Evolutionary conservation across 2,797 vertebrate genomes (phyloP).

Genomic region (Characodon lateralis): DNA sequence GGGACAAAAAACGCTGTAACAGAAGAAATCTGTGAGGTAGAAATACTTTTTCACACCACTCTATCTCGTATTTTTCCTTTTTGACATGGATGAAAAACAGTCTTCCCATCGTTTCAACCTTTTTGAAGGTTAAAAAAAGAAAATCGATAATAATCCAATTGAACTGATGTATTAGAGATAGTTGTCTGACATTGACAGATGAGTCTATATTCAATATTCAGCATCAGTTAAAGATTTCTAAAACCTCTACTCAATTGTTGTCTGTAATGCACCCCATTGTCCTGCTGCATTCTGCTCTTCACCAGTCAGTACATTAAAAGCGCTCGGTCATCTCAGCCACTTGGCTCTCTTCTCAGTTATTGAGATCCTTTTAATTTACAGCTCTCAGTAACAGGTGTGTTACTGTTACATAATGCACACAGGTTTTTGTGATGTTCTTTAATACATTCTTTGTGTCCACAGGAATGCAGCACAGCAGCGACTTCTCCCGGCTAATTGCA

Average conservation of each 20-base stretch:
- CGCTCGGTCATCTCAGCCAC: not conserved
- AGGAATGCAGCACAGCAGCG: constrained; percentile 81
- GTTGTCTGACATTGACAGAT: not conserved
- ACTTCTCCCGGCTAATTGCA: constrained; percentile 79
- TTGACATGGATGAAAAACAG: not conserved
- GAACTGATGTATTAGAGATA: not conserved
- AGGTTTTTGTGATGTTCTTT: not conserved
- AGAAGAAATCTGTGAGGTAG: not conserved
- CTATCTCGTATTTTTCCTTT: not conserved
- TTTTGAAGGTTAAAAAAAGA: not conserved
- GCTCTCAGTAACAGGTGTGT: not conserved
- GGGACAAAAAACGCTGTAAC: not conserved
- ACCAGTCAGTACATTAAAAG: not conserved
- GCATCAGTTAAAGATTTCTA: not conserved
- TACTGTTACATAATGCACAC: not conserved
- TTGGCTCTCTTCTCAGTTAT: not conserved
- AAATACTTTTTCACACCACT: too few species aligned
- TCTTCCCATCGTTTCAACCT: not conserved
- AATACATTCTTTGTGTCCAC: constrained; percentile 17
- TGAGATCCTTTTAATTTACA: not conserved
- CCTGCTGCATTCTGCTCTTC: not conserved
- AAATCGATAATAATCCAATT: not conserved
- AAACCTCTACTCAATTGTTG: not conserved
- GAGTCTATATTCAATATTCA: not conserved
- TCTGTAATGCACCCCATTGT: not conserved